Conservation (phyloP, 2,113 vertebrate genomes). For the Rhipidura dahli region DNA sequence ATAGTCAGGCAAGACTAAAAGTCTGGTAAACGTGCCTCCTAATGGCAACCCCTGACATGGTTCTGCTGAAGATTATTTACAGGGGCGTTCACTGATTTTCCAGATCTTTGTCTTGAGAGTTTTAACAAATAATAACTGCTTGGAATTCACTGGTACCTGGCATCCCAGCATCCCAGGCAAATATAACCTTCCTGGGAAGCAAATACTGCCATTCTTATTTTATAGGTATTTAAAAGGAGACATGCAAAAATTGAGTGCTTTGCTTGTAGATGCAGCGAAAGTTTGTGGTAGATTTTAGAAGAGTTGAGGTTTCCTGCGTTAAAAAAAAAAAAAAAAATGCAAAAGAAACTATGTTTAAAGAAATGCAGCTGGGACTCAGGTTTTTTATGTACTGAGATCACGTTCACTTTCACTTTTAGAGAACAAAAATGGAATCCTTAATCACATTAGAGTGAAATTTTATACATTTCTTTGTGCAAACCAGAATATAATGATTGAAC, state of each 20-base stretch:
- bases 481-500: not conserved
- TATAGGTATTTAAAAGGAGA: not conserved
- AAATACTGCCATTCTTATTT: not conserved
- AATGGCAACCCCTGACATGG: not conserved
- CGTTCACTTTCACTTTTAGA: not conserved
- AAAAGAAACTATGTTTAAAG: not conserved
- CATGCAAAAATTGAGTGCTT: not conserved
- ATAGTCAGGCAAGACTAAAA: not conserved
- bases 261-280: not conserved
- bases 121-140: not conserved
- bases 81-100: not conserved
- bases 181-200: not conserved
- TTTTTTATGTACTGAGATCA: not conserved
- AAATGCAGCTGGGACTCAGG: not conserved
- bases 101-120: not conserved
- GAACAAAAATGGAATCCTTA: not conserved
- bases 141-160: not conserved
- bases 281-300: not conserved
- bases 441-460: not conserved
- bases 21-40: not conserved
- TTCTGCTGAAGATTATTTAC: not conserved
- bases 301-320: not conserved
- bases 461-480: not conserved
- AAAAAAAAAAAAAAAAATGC: not conserved
- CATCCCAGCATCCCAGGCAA: not conserved